Base-by-base conservation (phyloP, 2,888 invertebrate genomes). In the Patella depressa region DNA sequence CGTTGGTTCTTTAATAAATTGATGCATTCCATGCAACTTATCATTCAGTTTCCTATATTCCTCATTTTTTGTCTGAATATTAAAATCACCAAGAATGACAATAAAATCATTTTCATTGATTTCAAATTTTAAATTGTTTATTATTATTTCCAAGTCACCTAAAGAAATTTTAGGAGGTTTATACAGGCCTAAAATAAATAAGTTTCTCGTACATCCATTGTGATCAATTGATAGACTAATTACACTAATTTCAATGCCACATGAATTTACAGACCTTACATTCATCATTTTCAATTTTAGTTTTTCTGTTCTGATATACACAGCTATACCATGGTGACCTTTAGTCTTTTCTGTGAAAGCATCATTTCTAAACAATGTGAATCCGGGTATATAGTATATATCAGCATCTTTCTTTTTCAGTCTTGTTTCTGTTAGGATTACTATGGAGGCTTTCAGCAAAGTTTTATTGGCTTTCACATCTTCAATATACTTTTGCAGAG, bases 71-170 rank as follows among this genome's bases (percentile, higher is more conserved):
- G 59, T n/a, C 17, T 59, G 59, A 19, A 59, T 59, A 59, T 59
- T 59, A 19, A 59, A 59, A 59, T 59, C 59, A n/a, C 59, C 59
- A 59, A 59, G 59, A n/a, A 59, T 59, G 34, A 34, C 34, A 34
- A 34, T 34, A 34, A 34, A 34, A 5, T 34, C 34, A 34, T 4
- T 34, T 34, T 34, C 34, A 17, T 57, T 57, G 15, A 14, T 17
- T 17, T 57, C 57, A 17, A 3, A 17, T 14, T 57, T 57, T n/a
- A 57, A 14, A 14, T 3, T 57, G 3, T n/a, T n/a, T 57, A 57
- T n/a, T 4, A 7, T 7, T 57, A 14, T 57, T 17, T 17, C n/a
- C 57, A 57, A 57, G n/a, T 57, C n/a, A 17, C 15, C 57, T 57
- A 57, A 3, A 57, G 57, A n/a, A n/a, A n/a, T 57, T 57, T 57